Evolutionary conservation across 1,140 invertebrate genomes (phyloP).

Genomic region (Pseudomyrmex sp.): DNA sequence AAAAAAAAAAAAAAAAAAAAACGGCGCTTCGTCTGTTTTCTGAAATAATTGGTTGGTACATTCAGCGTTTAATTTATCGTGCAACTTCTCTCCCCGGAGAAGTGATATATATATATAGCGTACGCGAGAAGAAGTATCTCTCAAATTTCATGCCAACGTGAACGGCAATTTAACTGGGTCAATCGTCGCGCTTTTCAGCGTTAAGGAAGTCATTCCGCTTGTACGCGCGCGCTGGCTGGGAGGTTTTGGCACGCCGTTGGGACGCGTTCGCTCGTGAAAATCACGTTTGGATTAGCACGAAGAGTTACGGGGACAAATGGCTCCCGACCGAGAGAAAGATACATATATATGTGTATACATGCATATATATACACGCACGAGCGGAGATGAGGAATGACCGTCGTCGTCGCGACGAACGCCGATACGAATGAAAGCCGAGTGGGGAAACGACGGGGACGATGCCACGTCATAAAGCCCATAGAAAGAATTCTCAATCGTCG

Average conservation of each 20-base stretch:
- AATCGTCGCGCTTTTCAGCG: slow-evolving; percentile 46
- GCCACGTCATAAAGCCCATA: slow-evolving; percentile 55
- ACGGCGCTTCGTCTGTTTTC: background rate
- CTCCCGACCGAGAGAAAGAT: background rate
- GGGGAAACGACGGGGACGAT: slow-evolving; percentile 3
- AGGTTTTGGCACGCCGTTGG: slow-evolving; percentile 28
- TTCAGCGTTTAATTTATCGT: background rate
- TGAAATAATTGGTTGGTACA: slow-evolving; percentile 4
- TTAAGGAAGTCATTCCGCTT: slow-evolving; percentile 55
- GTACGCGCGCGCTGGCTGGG: slow-evolving; percentile 35
- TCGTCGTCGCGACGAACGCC: slow-evolving; percentile 6
- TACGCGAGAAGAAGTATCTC: slow-evolving; percentile 11
- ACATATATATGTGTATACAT: background rate
- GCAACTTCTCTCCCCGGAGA: background rate
- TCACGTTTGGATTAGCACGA: slow-evolving; percentile 60
- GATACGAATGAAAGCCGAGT: background rate
- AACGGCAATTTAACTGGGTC: slow-evolving; percentile 36
- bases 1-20: background rate
- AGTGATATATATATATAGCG: too few species aligned
- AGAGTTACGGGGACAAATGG: slow-evolving; percentile 55
- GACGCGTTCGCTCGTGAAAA: slow-evolving; percentile 50
- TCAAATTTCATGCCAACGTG: slow-evolving; percentile 18
- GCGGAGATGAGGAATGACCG: slow-evolving; percentile 38
- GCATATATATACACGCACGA: slow-evolving; percentile 10
- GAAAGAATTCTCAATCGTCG: slow-evolving; percentile 53